Percentiles rank a stretch among this genome's conserved stretches.
Conservation (phyloP, 2,113 vertebrate genomes). For the Felis chaus region DNA sequence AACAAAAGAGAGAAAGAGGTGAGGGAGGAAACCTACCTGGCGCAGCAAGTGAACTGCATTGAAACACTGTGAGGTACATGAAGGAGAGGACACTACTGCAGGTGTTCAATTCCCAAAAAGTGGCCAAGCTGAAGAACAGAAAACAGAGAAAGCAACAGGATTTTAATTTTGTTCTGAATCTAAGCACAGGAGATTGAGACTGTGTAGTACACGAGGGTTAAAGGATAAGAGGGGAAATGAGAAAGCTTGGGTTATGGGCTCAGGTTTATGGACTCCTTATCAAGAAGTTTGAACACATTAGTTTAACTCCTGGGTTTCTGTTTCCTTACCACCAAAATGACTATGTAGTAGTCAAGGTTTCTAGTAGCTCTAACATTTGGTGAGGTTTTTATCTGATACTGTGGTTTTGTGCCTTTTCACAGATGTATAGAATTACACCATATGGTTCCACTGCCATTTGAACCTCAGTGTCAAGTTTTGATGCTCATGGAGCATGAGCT, state of each 20-base stretch:
- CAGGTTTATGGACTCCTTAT: background rate
- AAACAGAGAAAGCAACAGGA: background rate
- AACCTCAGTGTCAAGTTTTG: background rate
- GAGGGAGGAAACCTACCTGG: background rate
- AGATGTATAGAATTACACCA: background rate
- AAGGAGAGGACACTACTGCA: background rate
- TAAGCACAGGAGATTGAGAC: background rate
- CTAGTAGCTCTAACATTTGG: background rate
- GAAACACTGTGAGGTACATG: background rate
- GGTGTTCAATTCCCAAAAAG: background rate
- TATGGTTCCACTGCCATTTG: background rate
- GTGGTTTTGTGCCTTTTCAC: background rate
- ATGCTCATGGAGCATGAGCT: background rate
- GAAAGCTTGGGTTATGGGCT: background rate
- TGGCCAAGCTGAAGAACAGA: background rate
- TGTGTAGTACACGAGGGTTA: background rate
- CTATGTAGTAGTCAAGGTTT: background rate
- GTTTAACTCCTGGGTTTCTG: background rate
- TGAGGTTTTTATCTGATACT: background rate
- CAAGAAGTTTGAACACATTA: background rate
- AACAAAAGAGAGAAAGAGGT: background rate
- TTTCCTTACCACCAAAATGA: background rate
- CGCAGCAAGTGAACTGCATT: background rate
- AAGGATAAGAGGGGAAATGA: background rate
- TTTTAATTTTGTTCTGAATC: background rate